Base-by-base conservation (phyloP, 1,140 invertebrate species). In the Diorhabda sublineata region DNA sequence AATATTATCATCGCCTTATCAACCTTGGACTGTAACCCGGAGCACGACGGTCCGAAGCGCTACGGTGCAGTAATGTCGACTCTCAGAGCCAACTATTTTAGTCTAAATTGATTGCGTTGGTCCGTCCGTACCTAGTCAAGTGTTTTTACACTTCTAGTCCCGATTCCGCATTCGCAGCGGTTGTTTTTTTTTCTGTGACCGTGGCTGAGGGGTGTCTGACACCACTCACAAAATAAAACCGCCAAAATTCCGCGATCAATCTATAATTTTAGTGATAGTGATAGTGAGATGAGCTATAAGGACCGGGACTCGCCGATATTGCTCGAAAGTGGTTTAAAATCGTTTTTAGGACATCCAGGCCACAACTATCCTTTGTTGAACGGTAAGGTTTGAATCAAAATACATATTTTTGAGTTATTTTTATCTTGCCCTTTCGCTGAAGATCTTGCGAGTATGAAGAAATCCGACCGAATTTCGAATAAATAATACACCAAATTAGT, bases 251-350 rank as follows among this genome's bases (percentile, higher is more conserved):
- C 78, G 77, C 77, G 77, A 70, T 77, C 77, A 75, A 76, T 74
- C 67, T 79, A 78, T 72, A 79, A 79, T 76, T 80, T 80, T 64
- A 80, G 78, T 80, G 78, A 80, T 72, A 80, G 78, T 80, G 78
- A 80, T 69, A 80, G 79, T 81, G 79, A 80, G 75, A 81, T 81
- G 80, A 81, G 79, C 73, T 81, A 79, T 74, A 81, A 81, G 73
- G 80, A 81, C 71, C 73, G 79, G 59, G 74, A 77, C 64, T 81
- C 80, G 71, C 80, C 80, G 11, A 79, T 80, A 69, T 68, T 81
- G 64, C 73, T 80, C 43, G 80, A 81, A 73, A 81, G 79, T 71
- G 80, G 80, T 52, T 71, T 81, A 42, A 81, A 81, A 75, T 80
- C 79, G n/a, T 79, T 81, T 68, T 71, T 81, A 26, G 79, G 79